Evolutionary conservation across 64 coral and sea anemone species (phyloP).

Genomic region (Stichodactyla mertensii): DNA sequence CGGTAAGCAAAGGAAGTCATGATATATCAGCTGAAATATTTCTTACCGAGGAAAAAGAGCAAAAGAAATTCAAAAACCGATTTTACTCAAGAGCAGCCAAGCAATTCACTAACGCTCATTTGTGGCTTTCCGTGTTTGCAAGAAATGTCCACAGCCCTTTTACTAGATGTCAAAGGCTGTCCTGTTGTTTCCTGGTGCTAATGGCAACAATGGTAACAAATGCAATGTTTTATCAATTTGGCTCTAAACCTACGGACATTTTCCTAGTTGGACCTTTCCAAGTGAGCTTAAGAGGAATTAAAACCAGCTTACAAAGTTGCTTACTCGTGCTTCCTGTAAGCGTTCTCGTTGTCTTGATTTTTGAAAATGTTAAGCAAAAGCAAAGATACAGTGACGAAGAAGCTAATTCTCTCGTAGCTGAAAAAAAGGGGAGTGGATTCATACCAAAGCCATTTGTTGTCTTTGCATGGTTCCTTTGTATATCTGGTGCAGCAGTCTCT

Average conservation of each 20-base stretch:
- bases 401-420: neutral
- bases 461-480: constrained; percentile 11
- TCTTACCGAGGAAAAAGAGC: constrained; percentile 15
- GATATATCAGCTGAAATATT: constrained; percentile 4
- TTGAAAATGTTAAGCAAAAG: constrained; percentile 29
- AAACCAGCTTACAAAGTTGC: constrained; percentile 48
- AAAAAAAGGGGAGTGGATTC: neutral
- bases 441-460: neutral
- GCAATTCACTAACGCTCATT: constrained; percentile 24
- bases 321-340: constrained; percentile 36
- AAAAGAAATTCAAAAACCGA: constrained; percentile 35
- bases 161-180: constrained; percentile 53
- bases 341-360: constrained; percentile 31
- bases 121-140: constrained; percentile 62
- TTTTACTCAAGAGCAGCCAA: constrained; percentile 32
- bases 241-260: neutral
- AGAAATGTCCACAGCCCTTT: constrained; percentile 34
- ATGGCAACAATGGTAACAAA: constrained; percentile 42
- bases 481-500: neutral
- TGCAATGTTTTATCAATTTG: constrained; percentile 65
- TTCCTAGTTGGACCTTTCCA: constrained; percentile 53
- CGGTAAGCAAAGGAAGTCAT: constrained; percentile 32
- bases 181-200: constrained; percentile 41
- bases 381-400: neutral
- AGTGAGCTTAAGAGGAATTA: constrained; percentile 37